Evolutionary conservation across 1,140 invertebrate species (phyloP).

Genomic region (Scaptomyza graminum): DNA sequence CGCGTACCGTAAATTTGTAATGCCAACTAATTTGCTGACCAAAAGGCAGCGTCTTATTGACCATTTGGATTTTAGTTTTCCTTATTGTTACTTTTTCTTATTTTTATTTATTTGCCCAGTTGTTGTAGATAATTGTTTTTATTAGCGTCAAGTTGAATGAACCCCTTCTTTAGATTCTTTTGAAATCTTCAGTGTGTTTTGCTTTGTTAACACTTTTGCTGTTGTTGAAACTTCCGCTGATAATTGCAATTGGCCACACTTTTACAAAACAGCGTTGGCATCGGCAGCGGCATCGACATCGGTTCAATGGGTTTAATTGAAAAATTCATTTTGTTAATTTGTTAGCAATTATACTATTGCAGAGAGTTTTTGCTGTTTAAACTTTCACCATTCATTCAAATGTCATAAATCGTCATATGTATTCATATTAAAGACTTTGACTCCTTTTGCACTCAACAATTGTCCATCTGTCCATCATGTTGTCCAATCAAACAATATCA

Average conservation of each 20-base stretch:
- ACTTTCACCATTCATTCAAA: constrained; percentile 48
- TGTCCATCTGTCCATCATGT: constrained; percentile 22
- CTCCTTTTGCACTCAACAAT: constrained; percentile 33
- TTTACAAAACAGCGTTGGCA: constrained; percentile 10
- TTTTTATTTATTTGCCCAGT: not conserved
- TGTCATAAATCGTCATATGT: constrained; percentile 27
- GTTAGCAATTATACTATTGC: constrained; percentile 48
- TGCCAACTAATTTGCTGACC: constrained; percentile 39
- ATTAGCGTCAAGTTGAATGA: constrained; percentile 49
- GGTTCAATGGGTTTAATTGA: constrained; percentile 46
- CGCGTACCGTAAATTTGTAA: constrained; percentile 34
- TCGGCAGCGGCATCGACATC: too few relatives aligned
- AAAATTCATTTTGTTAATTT: constrained; percentile 61
- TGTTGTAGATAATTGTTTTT: constrained; percentile 28
- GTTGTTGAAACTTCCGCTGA: constrained; percentile 39
- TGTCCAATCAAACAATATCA: constrained; percentile 13
- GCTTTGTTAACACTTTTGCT: constrained; percentile 32
- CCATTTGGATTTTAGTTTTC: not conserved
- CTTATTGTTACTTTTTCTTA: not conserved
- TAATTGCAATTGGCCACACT: constrained; percentile 44
- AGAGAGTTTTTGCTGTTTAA: constrained; percentile 40
- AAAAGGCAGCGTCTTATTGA: not conserved
- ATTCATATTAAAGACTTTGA: constrained; percentile 39
- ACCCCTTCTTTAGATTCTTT: constrained; percentile 35
- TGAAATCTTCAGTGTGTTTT: constrained; percentile 29